These are phyloP conservation scores for Drosophila melanogaster DNA, from an alignment of 1,140 invertebrate species.

Conservation along the genomic window DNA sequence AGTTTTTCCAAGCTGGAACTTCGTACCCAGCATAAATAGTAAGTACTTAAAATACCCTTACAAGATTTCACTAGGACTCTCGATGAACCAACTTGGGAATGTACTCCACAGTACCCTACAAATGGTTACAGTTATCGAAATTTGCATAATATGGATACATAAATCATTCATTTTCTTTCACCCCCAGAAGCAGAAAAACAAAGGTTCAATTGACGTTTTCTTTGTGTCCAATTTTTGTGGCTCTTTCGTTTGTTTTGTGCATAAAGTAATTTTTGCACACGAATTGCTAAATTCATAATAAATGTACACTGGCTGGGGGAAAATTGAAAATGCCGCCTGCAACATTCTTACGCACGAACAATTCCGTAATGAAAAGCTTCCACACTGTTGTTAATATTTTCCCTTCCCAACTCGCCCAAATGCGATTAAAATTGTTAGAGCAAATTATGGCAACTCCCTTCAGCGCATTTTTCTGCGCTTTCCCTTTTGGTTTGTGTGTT, in stretches of 20 bases:
- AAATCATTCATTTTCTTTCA: slow-evolving; percentile 56
- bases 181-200: slow-evolving; percentile 3
- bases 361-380: slow-evolving; percentile 75
- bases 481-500: slow-evolving; percentile 56
- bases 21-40: no score
- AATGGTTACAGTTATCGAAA: slow-evolving; percentile 15
- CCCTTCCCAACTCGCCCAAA: slow-evolving; percentile 56
- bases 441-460: slow-evolving; percentile 64
- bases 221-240: slow-evolving; percentile 45
- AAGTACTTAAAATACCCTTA: no score
- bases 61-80: no score
- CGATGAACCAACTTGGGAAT: no score
- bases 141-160: slow-evolving; percentile 35
- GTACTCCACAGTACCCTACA: not conserved
- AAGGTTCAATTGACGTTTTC: slow-evolving; percentile 73
- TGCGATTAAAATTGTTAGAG: slow-evolving; percentile 82
- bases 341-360: slow-evolving; percentile 81
- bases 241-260: slow-evolving; percentile 9
- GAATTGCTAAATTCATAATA: slow-evolving; percentile 82
- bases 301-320: slow-evolving; percentile 64
- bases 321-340: slow-evolving; percentile 76
- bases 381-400: slow-evolving; percentile 76
- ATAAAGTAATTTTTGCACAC: slow-evolving; percentile 70
- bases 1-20: not conserved
- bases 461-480: slow-evolving; percentile 42